phyloP scores from a whole-genome alignment of 2,797 vertebrate genomes.

The Nannoperca obscura region DNA sequence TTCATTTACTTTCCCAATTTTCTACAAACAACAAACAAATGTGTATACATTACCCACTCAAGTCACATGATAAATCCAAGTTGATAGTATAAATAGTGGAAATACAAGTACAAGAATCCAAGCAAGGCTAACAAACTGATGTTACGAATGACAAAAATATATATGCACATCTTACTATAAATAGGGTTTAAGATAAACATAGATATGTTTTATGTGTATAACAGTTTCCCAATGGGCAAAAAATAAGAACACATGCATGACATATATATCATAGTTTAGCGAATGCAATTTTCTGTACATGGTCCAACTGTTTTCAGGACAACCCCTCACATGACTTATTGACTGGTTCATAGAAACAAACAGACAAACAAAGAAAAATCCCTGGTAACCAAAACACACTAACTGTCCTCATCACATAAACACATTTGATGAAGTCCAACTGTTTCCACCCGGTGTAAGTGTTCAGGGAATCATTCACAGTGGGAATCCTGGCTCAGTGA shows the following conservation, averaged over 20 bases:
- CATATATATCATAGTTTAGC: neutral
- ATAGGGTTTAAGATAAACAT: neutral
- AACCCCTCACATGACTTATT: constrained; percentile 1
- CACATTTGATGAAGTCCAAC: constrained; percentile 44
- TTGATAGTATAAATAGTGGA: no score
- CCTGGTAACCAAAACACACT: constrained; percentile 30
- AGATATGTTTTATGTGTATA: neutral
- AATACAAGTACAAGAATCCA: neutral
- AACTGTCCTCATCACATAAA: constrained; percentile 37
- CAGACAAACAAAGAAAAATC: constrained; percentile 12
- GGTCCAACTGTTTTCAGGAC: constrained; percentile 19
- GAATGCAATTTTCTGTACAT: neutral
- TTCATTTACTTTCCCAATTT: neutral
- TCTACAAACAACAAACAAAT: neutral
- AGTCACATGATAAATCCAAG: neutral
- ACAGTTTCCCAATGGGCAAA: neutral
- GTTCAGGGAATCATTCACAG: constrained; percentile 25
- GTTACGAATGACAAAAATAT: neutral
- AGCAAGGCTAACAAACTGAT: neutral
- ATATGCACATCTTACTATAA: neutral
- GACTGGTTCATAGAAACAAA: constrained; percentile 47
- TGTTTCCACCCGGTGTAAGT: constrained; percentile 55
- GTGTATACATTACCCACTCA: neutral
- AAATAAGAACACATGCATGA: neutral
- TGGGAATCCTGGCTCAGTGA: constrained; percentile 25